Base-by-base conservation (phyloP, 2,888 invertebrate species). In the Netelia virgata region DNA sequence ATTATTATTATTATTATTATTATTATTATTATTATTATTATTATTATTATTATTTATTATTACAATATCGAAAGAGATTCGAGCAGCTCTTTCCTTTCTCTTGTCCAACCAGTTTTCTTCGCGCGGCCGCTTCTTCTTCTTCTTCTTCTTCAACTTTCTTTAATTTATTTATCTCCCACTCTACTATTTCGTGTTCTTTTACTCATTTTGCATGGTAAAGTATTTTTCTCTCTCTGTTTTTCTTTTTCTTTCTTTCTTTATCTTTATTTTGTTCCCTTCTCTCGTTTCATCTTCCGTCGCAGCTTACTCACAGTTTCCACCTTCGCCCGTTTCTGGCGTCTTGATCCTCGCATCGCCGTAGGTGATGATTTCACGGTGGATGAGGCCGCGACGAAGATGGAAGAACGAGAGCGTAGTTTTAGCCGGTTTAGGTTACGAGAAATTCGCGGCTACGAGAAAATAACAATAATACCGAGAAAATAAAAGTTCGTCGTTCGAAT, bases 161-260 rank as follows among this genome's bases (percentile, higher is more conserved):
- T 55, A 36, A 66, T 66, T 76, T 76, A 76, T 76, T 66, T 76
- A 64, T 76, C 43, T 66, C 66, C 8, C 66, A 66, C 66, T 43
- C 57, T 23, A 55, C 16, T 43, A 20, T 3, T 66, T 55, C 41
- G 63, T 61, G n/a, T 18, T 63, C 6, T 18, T 36, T 41, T 23
- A 10, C 36, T 53, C 9, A 20, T 28, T 41, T 41, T n/a, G 23
- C 43, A 10, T 47, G 11, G 18, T 57, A 57, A 57, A 57, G 18
- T 57, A 18, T 57, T 18, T 57, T 14, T 41, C 8, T 6, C 47
- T 53, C 16, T 36, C 36, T 23, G 9, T 14, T n/a, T 70, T 6
- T 36, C 23, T 8, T 14, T 1, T 18, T 64, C 20, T 3, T 11
- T 5, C 18, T 61, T 5, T 8, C 20, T 28, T 74, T 11, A 1